Evolutionary conservation across 2,888 invertebrate genomes (phyloP).

Genomic region (Agrilus cyanescens): DNA sequence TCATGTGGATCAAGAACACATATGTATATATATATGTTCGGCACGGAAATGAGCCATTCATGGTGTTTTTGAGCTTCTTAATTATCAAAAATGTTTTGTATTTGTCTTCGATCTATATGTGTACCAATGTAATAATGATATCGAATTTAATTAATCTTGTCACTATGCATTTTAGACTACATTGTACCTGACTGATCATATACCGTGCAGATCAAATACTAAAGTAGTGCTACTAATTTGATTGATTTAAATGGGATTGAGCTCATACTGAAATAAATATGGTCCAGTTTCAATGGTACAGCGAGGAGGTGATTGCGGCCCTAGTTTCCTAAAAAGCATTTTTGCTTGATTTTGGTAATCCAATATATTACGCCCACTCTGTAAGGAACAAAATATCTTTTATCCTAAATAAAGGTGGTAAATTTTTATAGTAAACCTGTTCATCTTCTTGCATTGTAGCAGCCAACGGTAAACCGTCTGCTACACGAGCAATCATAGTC

Average conservation of each 20-base stretch:
- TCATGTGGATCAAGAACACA: too few species aligned
- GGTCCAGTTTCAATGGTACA: constrained; percentile 96
- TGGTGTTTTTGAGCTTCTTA: too few species aligned
- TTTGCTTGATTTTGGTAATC: constrained; percentile 99
- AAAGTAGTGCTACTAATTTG: too few species aligned
- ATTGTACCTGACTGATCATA: constrained; percentile 1
- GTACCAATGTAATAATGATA: too few species aligned
- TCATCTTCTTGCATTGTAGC: constrained; percentile 98
- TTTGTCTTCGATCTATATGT: too few species aligned
- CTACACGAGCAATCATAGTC: constrained; percentile 94
- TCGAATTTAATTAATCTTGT: too few species aligned
- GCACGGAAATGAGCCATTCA: too few species aligned
- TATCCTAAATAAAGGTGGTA: constrained; percentile 4
- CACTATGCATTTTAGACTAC: too few species aligned
- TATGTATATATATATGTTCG: too few species aligned
- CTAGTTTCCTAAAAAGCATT: constrained; percentile 91
- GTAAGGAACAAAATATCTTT: constrained; percentile 25
- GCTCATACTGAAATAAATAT: constrained; percentile 90
- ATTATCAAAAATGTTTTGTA: too few species aligned
- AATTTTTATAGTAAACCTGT: constrained; percentile 46
- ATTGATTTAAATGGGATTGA: constrained; percentile 5
- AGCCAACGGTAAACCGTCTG: constrained; percentile 89
- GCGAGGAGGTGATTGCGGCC: constrained; percentile 76
- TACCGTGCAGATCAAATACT: constrained; percentile 1
- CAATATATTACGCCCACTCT: constrained; percentile 87